Evolutionary conservation across 2,113 vertebrate species (phyloP), one percentile per base, ranked within the genome.

Genomic region (Nyctereutes procyonoides): DNA sequence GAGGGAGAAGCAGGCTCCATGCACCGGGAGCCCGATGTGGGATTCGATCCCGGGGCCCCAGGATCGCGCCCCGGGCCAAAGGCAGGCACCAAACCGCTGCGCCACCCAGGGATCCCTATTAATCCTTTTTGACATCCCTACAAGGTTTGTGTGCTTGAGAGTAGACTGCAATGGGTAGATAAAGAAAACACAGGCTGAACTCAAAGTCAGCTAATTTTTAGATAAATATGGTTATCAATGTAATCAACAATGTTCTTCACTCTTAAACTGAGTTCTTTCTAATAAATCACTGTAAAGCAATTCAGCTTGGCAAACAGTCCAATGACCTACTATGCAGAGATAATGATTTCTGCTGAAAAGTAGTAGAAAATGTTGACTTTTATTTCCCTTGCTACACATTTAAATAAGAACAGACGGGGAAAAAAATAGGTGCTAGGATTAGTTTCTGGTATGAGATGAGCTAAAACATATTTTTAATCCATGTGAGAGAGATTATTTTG

Each of bases 241-340:
- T 80, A 94, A 93, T 77, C 80, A 90, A 79, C 38, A 69, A 82
- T 74, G 28, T 28, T 93, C 32, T 96, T 92, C 73, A 83, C 67
- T 93, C 79, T 96, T 82, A 81, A 94, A 76, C 51, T 88, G 14
- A 94, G 48, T 8, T 88, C 28, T 85, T 97, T 67, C n/a, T 97
- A 93, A 82, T 91, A 89, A 92, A 84, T 84, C 38, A 95, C 67
- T 63, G 83, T 51, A 74, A 81, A 32, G 71, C 60, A 97, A 95
- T 91, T 94, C 60, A 90, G 55, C n/a, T 80, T 90, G 48, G 30
- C 53, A 88, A 96, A 56, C 0, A n/a, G 17, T 48, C 38, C 95
- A 96, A 88, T 56, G 8, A 95, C 60, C 32, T 92, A 56, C 30
- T 91, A 63, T 90, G 22, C 5, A 53, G 32, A 26, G 15, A 95